phyloP scores from a whole-genome alignment of 30 jellyfish, hydroid and myxozoan species.

The Rhopilema esculentum region DNA sequence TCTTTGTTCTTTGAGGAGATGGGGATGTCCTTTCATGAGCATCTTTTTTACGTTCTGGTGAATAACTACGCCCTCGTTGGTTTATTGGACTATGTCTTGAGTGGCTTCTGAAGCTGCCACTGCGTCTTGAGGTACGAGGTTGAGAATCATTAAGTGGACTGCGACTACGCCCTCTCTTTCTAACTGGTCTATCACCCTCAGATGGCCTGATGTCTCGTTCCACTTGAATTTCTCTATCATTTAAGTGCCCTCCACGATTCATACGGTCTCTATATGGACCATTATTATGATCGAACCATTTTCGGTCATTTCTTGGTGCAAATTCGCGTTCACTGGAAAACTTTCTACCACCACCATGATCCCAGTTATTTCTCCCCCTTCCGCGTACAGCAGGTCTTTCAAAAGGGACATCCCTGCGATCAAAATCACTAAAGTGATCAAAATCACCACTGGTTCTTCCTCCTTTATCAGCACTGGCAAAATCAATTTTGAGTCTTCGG shows the following conservation, averaged over 20 bases:
- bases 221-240: constrained; percentile 47
- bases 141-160: constrained; percentile 81
- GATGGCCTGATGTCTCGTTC: constrained; percentile 45
- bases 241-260: constrained; percentile 32
- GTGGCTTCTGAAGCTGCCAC: constrained; percentile 76
- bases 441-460: constrained; percentile 56
- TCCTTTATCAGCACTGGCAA: constrained; percentile 82
- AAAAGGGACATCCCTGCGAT: constrained; percentile 58
- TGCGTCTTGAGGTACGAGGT: constrained; percentile 56
- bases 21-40: constrained; percentile 57
- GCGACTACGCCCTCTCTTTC: constrained; percentile 89
- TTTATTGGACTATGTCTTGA: constrained; percentile 66
- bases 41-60: constrained; percentile 63
- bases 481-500: constrained; percentile 91
- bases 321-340: constrained; percentile 51
- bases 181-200: constrained; percentile 66
- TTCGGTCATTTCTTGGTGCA: constrained; percentile 72
- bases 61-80: constrained; percentile 60
- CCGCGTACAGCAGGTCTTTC: constrained; percentile 70
- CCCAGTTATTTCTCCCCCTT: constrained; percentile 65
- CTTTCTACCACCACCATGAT: constrained; percentile 61
- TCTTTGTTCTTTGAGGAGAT: constrained; percentile 62
- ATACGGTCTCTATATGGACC: constrained; percentile 48
- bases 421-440: constrained; percentile 82
- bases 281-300: constrained; percentile 61